These are phyloP conservation scores for fruit fly (Drosophila melanogaster) DNA, from an alignment of 1,140 invertebrate species.

Conservation along the genomic window DNA sequence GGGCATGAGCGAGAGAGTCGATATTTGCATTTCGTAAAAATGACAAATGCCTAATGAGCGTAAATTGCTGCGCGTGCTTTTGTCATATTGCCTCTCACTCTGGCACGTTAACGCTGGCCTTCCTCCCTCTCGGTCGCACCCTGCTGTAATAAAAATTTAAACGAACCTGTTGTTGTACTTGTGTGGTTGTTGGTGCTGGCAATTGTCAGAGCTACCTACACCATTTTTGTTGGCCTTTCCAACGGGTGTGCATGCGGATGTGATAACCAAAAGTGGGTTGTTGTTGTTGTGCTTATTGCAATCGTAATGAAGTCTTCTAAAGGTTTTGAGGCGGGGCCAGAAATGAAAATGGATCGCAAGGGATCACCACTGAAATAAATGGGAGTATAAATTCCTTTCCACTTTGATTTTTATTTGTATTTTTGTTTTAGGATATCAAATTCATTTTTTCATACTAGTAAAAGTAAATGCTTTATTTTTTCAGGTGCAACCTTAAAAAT, in stretches of 20 bases:
- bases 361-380: constrained; percentile 2
- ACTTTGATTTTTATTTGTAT: too few relatives aligned
- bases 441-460: too few relatives aligned
- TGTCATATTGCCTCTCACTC: constrained; percentile 30
- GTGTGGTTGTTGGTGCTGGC: constrained; percentile 14
- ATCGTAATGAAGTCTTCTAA: constrained; percentile 11
- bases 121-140: background rate
- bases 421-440: too few relatives aligned
- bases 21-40: constrained; percentile 64
- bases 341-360: constrained; percentile 28
- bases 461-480: too few relatives aligned
- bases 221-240: constrained; percentile 60
- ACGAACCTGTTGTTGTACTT: constrained; percentile 31
- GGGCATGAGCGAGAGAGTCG: constrained; percentile 49
- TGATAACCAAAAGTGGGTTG: constrained; percentile 28
- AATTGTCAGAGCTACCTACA: constrained; percentile 48
- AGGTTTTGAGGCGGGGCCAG: constrained; percentile 52
- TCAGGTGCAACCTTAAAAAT: too few relatives aligned
- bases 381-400: background rate
- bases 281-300: constrained; percentile 43
- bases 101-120: constrained; percentile 9
- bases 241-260: background rate
- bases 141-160: too few relatives aligned
- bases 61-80: constrained; percentile 78
- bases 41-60: constrained; percentile 79